Evolutionary conservation across 2,113 vertebrate genomes (phyloP).

Genomic region (Sturnira hondurensis): DNA sequence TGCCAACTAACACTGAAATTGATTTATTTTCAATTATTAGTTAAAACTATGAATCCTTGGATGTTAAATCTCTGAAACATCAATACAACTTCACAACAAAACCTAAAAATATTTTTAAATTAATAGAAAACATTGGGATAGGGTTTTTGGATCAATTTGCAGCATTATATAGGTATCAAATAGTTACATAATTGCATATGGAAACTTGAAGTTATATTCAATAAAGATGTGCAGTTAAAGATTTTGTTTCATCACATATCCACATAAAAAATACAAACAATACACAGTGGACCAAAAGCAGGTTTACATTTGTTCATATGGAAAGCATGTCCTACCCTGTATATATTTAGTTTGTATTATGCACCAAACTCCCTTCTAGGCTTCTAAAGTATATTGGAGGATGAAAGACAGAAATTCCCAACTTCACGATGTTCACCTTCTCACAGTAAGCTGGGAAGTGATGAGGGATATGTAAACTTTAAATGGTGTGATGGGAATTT

Average conservation of each 20-base stretch:
- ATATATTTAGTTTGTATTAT: background rate
- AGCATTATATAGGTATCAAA: background rate
- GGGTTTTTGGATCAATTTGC: background rate
- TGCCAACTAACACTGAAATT: background rate
- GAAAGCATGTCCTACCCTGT: background rate
- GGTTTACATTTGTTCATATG: background rate
- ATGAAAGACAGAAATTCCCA: background rate
- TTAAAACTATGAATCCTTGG: background rate
- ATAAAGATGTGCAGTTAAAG: background rate
- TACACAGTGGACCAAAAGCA: background rate
- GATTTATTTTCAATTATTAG: background rate
- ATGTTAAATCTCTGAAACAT: background rate
- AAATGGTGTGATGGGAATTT: background rate
- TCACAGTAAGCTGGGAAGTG: background rate
- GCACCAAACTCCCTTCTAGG: background rate
- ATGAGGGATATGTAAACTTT: background rate
- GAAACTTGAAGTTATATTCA: background rate
- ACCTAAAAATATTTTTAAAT: background rate
- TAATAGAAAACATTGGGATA: background rate
- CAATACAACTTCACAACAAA: background rate
- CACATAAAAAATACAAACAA: background rate
- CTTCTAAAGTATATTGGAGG: background rate
- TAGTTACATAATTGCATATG: background rate
- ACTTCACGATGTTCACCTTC: background rate
- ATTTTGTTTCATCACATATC: background rate